A percentile compares a stretch with the other conserved stretches of the same genome.
phyloP scores from a whole-genome alignment of 2,888 invertebrate species.

The Carpatolechia fugitivella region DNA sequence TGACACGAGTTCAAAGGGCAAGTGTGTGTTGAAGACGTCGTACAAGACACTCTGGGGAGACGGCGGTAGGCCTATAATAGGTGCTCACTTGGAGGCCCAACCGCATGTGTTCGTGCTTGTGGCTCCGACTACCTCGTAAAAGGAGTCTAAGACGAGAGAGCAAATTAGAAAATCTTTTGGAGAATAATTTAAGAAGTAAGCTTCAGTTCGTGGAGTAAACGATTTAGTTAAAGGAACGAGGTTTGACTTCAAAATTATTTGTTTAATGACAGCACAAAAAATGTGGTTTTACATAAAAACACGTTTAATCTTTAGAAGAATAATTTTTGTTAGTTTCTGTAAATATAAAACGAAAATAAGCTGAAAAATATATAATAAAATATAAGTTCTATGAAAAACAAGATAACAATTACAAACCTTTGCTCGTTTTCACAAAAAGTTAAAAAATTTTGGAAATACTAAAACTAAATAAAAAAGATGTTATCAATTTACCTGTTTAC shows the following conservation, averaged over 20 bases:
- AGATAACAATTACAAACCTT: no score
- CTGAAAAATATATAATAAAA: no score
- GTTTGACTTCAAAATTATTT: background rate
- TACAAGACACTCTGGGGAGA: slow-evolving; percentile 55
- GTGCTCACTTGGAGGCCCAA: slow-evolving; percentile 42
- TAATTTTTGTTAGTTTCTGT: no score
- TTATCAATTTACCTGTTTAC: no score
- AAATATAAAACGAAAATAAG: no score
- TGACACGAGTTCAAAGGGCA: slow-evolving; percentile 43
- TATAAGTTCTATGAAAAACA: no score
- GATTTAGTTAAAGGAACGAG: background rate
- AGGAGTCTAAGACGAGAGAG: slow-evolving; percentile 57
- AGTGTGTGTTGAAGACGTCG: slow-evolving; percentile 38
- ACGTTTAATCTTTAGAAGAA: no score
- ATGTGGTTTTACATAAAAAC: no score
- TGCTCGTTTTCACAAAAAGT: no score
- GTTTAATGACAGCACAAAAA: background rate
- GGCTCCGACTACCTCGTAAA: slow-evolving; percentile 48
- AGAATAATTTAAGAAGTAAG: slow-evolving; percentile 73
- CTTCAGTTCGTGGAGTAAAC: slow-evolving; percentile 20
- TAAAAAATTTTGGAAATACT: no score
- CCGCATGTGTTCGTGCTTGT: slow-evolving; percentile 53
- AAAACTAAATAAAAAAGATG: no score
- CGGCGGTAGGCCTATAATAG: slow-evolving; percentile 58
- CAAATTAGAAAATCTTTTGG: slow-evolving; percentile 78